A percentile compares a stretch with the other conserved stretches of the same genome.
These are phyloP conservation scores for Stratiomys singularior DNA, from an alignment of 2,888 invertebrate genomes.

Conservation along the genomic window DNA sequence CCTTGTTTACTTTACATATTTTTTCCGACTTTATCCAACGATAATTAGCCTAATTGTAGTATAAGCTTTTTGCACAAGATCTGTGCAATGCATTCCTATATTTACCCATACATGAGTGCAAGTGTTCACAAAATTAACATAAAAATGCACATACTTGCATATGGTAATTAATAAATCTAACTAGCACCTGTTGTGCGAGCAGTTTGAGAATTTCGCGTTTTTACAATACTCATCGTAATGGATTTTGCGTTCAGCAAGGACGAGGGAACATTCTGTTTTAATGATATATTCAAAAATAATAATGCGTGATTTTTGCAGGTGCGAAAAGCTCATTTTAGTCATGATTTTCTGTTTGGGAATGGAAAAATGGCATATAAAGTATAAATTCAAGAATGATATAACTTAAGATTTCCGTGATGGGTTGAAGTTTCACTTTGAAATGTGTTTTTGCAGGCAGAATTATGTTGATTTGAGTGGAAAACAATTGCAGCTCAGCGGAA, in stretches of 20 bases:
- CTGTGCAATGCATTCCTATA: background rate
- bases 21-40: background rate
- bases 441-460: too few species aligned
- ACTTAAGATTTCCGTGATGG: too few species aligned
- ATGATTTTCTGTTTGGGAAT: too few species aligned
- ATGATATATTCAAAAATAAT: background rate
- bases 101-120: background rate
- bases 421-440: too few species aligned
- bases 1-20: too few species aligned
- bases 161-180: background rate
- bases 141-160: background rate
- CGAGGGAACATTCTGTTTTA: background rate
- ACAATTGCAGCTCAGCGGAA: too few species aligned
- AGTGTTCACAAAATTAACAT: constrained; percentile 14
- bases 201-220: background rate
- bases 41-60: background rate
- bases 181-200: background rate
- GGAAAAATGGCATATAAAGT: too few species aligned
- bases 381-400: too few species aligned
- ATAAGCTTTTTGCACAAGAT: background rate
- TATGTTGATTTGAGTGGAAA: too few species aligned
- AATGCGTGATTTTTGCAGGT: too few species aligned
- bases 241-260: background rate
- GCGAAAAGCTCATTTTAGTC: too few species aligned
- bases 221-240: background rate